A percentile compares a stretch with the other conserved stretches of the same genome.
phyloP scores from a whole-genome alignment of 2,797 vertebrate species.

The Crenichthys baileyi region DNA sequence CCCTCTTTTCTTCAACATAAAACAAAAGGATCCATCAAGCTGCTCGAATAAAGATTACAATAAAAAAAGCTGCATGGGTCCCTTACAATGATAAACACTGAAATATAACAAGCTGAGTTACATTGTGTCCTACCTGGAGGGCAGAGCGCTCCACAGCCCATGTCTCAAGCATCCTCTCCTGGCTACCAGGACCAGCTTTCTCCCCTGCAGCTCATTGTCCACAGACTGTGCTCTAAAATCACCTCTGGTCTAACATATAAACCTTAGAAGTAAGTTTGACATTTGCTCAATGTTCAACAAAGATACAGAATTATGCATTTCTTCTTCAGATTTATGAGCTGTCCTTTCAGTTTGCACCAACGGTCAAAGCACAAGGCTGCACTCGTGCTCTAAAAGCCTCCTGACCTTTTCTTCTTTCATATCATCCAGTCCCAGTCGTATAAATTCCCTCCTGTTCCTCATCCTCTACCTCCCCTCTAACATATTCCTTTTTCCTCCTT shows the following conservation, averaged over 20 bases:
- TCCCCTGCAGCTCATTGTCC: slow-evolving; percentile 45
- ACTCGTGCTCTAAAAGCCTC: slow-evolving; percentile 24
- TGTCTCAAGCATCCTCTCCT: slow-evolving; percentile 69
- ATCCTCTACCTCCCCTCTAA: slow-evolving; percentile 17
- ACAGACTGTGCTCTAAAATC: slow-evolving; percentile 26
- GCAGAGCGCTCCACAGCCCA: slow-evolving; percentile 92
- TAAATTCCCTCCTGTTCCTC: slow-evolving; percentile 5
- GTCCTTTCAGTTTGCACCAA: slow-evolving; percentile 1
- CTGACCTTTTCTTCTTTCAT: slow-evolving; percentile 43
- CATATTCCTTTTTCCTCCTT: neutral
- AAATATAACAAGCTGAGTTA: slow-evolving; percentile 4
- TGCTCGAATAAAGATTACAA: slow-evolving; percentile 19
- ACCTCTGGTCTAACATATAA: slow-evolving; percentile 15
- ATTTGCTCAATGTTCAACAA: slow-evolving; percentile 21
- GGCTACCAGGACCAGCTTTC: slow-evolving; percentile 38
- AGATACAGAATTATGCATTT: neutral
- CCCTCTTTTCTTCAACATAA: slow-evolving; percentile 27
- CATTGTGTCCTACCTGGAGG: slow-evolving; percentile 82
- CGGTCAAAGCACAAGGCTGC: slow-evolving; percentile 11
- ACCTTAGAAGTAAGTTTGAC: slow-evolving; percentile 6
- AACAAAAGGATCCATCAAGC: slow-evolving; percentile 15
- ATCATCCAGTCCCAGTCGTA: slow-evolving; percentile 19
- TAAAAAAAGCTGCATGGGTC: slow-evolving; percentile 7
- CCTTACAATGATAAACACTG: neutral
- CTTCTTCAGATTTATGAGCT: slow-evolving; percentile 16